Percentiles rank a stretch among this genome's conserved stretches.
phyloP scores from a whole-genome alignment of 2,113 vertebrate species.

The Thomomys bottae region DNA sequence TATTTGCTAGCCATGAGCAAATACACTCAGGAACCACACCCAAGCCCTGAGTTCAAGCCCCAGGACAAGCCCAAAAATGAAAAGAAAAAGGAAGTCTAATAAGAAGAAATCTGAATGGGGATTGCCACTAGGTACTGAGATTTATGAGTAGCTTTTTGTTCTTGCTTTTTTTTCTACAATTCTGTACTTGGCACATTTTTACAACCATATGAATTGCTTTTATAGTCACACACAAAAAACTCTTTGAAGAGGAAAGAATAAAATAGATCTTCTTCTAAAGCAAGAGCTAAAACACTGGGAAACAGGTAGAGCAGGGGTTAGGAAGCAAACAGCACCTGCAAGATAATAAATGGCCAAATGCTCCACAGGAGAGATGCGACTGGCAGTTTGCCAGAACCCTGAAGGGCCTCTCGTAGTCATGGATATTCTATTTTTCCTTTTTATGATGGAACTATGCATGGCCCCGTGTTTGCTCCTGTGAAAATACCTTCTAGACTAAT shows the following conservation, averaged over 20 bases:
- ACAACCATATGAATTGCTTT: slow-evolving; percentile 3
- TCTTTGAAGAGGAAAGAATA: slow-evolving; percentile 55
- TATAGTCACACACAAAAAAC: neutral
- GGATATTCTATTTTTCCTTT: slow-evolving; percentile 46
- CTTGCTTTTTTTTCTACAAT: slow-evolving; percentile 6
- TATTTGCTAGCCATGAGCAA: too few species aligned
- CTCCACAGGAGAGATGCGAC: neutral
- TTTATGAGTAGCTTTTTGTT: neutral
- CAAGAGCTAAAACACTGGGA: slow-evolving; percentile 15
- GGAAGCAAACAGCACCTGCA: slow-evolving; percentile 32
- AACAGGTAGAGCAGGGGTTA: slow-evolving; percentile 30
- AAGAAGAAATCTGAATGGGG: neutral
- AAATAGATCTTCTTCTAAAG: slow-evolving; percentile 26
- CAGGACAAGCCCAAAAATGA: too few species aligned
- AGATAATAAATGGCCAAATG: neutral
- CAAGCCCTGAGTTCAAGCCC: too few species aligned
- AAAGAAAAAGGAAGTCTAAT: slow-evolving; percentile 16
- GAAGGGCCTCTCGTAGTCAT: neutral
- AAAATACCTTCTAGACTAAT: slow-evolving; percentile 59
- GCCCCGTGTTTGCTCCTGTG: neutral
- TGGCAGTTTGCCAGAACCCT: slow-evolving; percentile 34
- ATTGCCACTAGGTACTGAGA: neutral
- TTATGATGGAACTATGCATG: slow-evolving; percentile 33
- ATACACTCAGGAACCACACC: too few species aligned
- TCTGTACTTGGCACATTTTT: slow-evolving; percentile 31